Percentiles rank a stretch among this genome's conserved stretches.
phyloP scores from a whole-genome alignment of 2,797 vertebrate genomes.

The Champsocephalus esox region DNA sequence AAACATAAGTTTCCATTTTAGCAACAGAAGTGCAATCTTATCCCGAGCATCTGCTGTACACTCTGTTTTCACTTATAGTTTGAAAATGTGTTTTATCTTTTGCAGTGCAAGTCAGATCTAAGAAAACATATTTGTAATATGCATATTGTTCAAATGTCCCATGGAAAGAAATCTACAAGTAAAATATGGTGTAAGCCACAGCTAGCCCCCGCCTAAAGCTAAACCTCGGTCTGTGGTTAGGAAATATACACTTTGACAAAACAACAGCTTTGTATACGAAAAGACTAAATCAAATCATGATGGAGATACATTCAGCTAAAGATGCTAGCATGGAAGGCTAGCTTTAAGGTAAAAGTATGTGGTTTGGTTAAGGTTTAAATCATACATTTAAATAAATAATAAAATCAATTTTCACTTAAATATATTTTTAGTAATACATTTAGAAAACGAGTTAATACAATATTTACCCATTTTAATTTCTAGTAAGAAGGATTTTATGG shows the following conservation, averaged over 20 bases:
- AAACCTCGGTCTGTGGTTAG: not conserved
- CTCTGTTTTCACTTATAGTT: not conserved
- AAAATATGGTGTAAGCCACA: not conserved
- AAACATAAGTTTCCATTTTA: conserved; percentile 23
- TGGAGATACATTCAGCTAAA: not conserved
- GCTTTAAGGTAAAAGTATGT: not conserved
- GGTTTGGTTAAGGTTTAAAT: not conserved
- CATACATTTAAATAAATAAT: not conserved
- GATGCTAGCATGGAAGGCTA: not conserved
- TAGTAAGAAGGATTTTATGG: no score
- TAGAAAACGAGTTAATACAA: not conserved
- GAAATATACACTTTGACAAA: not conserved
- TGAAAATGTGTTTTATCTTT: not conserved
- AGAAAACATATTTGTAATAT: no score
- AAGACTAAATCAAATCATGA: not conserved
- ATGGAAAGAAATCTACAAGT: no score
- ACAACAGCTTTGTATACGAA: not conserved
- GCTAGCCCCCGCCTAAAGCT: not conserved
- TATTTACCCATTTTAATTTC: no score
- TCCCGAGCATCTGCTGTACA: not conserved
- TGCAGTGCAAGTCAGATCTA: not conserved
- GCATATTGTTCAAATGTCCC: no score
- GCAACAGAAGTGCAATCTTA: conserved; percentile 14
- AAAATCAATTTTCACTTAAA: not conserved
- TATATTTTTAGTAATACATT: not conserved